phyloP scores from a whole-genome alignment of 2,113 vertebrate species.

The Sinosuthora webbiana region DNA sequence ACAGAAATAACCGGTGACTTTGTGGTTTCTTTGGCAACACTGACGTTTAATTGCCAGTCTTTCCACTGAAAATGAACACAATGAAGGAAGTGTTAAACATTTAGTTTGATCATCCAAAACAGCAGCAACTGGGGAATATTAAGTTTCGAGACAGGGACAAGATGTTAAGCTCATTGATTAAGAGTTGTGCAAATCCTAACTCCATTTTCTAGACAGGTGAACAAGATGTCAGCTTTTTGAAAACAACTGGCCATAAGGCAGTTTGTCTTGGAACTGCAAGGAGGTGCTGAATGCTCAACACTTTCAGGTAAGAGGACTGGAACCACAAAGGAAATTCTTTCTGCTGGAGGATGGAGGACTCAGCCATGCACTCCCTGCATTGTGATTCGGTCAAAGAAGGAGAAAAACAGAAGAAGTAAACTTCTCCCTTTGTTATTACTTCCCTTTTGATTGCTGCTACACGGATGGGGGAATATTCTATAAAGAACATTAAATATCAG shows the following conservation, averaged over 20 bases:
- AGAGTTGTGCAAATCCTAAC: background rate
- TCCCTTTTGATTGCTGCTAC: background rate
- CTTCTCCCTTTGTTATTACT: background rate
- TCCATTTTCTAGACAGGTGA: background rate
- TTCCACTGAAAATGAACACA: background rate
- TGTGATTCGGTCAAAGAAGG: background rate
- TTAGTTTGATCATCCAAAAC: background rate
- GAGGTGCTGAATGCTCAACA: background rate
- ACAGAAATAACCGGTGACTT: background rate
- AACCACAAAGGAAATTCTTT: background rate
- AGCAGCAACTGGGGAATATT: background rate
- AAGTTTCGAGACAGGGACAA: background rate
- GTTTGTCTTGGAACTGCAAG: background rate
- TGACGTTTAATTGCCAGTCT: background rate
- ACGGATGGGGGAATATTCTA: background rate
- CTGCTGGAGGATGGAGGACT: background rate
- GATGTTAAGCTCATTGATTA: background rate
- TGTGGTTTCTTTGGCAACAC: background rate
- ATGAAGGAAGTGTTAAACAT: background rate
- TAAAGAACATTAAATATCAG: background rate
- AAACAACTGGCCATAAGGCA: background rate
- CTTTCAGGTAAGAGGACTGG: background rate
- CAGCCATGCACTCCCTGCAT: background rate
- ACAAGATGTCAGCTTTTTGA: background rate
- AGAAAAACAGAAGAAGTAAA: background rate